A percentile compares a stretch with the other conserved stretches of the same genome.
Conservation (phyloP, 2,888 invertebrate species). For the Sinopyrophorus schimmeli region DNA sequence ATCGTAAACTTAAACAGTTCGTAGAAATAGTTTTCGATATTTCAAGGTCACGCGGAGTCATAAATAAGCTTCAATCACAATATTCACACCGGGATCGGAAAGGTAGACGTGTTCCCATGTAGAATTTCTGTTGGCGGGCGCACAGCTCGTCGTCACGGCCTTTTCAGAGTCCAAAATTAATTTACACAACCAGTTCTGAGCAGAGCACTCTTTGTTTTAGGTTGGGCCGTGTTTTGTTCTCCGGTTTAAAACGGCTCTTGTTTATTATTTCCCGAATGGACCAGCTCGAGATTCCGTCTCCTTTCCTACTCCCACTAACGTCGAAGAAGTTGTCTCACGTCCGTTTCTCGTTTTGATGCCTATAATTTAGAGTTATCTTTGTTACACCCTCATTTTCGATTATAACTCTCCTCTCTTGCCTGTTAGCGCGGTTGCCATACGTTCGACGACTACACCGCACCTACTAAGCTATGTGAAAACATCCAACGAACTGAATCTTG, state of each 20-base stretch:
- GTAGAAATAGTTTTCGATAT: conserved; percentile 12
- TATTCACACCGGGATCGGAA: conserved; percentile 29
- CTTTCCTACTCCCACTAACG: conserved; percentile 36
- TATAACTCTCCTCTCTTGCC: conserved; percentile 37
- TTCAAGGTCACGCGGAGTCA: conserved; percentile 17
- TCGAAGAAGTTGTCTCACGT: background rate
- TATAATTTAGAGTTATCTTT: conserved; percentile 34
- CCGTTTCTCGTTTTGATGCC: conserved; percentile 14
- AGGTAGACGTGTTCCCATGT: conserved; percentile 25
- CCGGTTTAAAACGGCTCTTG: conserved; percentile 53
- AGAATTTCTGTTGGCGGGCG: conserved; percentile 26
- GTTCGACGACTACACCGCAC: conserved; percentile 35
- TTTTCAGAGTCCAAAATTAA: conserved; percentile 51
- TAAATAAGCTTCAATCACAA: conserved; percentile 28
- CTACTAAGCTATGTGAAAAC: conserved; percentile 50
- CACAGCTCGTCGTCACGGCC: conserved; percentile 35
- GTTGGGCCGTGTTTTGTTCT: conserved; percentile 52
- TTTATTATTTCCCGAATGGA: conserved; percentile 51
- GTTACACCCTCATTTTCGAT: conserved; percentile 16
- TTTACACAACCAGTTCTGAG: conserved; percentile 54
- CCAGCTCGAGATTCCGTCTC: conserved; percentile 38
- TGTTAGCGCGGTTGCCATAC: conserved; percentile 47
- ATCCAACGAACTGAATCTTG: conserved; percentile 31
- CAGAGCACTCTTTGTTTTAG: conserved; percentile 51
- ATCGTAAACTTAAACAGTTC: conserved; percentile 4